These are phyloP conservation scores for Drosophila mojavensis DNA, from an alignment of 1,140 invertebrate species.

Conservation along the genomic window DNA sequence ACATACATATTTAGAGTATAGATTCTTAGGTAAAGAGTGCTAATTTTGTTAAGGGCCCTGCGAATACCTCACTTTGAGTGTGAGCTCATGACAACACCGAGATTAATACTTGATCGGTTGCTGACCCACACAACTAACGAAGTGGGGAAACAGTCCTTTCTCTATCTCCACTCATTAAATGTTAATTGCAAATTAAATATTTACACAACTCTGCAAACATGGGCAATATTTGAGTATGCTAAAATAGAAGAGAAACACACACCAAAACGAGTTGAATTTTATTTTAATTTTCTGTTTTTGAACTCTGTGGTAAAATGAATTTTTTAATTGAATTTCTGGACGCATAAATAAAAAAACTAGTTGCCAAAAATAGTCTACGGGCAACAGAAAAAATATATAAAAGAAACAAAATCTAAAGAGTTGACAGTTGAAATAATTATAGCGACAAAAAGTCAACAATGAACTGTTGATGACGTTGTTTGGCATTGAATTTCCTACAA, in stretches of 20 bases:
- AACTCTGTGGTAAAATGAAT: conserved; percentile 31
- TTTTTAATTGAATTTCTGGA: conserved; percentile 65
- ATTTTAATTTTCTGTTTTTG: conserved; percentile 15
- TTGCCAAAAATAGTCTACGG: conserved; percentile 40
- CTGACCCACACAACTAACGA: conserved; percentile 21
- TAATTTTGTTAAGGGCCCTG: conserved; percentile 5
- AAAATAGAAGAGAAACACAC: background rate
- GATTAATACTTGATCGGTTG: conserved; percentile 23
- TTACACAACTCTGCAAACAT: conserved; percentile 47
- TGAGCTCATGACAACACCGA: conserved; percentile 5
- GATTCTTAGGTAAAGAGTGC: background rate
- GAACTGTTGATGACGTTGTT: conserved; percentile 66
- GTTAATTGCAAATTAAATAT: conserved; percentile 63
- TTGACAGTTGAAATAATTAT: conserved; percentile 72
- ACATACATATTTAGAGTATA: background rate
- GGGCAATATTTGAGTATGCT: conserved; percentile 11
- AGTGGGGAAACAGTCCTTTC: conserved; percentile 20
- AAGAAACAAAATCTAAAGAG: conserved; percentile 37
- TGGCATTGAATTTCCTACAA: conserved; percentile 54
- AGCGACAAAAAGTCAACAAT: conserved; percentile 54
- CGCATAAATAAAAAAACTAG: conserved; percentile 53
- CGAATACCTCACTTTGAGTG: background rate
- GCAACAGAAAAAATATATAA: conserved; percentile 20
- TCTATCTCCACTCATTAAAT: conserved; percentile 33
- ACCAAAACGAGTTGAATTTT: conserved; percentile 32